Percentiles rank a stretch among this genome's conserved stretches.
phyloP scores from a whole-genome alignment of 2,888 invertebrate genomes.

The Drosophila subsilvestris region DNA sequence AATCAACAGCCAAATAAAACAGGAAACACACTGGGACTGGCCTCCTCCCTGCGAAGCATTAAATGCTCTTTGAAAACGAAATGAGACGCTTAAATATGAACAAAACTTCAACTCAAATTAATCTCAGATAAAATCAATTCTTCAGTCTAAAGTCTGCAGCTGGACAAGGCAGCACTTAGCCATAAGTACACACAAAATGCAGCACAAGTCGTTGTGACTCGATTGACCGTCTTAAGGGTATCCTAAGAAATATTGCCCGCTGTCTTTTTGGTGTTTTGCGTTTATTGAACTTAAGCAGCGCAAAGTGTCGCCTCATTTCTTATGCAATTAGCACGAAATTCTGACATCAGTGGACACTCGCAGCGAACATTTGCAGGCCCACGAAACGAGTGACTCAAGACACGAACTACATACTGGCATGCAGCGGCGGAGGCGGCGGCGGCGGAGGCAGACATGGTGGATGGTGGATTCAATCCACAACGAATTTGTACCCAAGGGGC shows the following conservation, averaged over 20 bases:
- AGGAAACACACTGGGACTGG: not conserved
- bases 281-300: constrained; percentile 74
- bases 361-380: constrained; percentile 7
- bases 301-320: constrained; percentile 64
- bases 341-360: constrained; percentile 27
- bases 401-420: constrained; percentile 70
- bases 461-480: constrained; percentile 37
- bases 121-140: too few species aligned
- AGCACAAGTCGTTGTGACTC: not conserved
- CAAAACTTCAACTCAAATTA: too few species aligned
- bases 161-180: too few species aligned
- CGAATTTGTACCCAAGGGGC: constrained; percentile 29
- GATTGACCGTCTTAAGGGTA: constrained; percentile 1
- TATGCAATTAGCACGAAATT: constrained; percentile 74
- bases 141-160: too few species aligned
- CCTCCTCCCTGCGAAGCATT: not conserved
- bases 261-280: constrained; percentile 48
- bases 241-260: constrained; percentile 23
- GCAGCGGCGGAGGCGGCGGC: constrained; percentile 18
- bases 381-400: constrained; percentile 70
- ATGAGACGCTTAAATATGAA: not conserved
- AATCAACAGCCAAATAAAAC: constrained; percentile 28
- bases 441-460: constrained; percentile 23
- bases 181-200: too few species aligned
- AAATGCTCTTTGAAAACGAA: constrained; percentile 20